phyloP scores from a whole-genome alignment of 2,888 invertebrate genomes.

The Torymus tubicola region DNA sequence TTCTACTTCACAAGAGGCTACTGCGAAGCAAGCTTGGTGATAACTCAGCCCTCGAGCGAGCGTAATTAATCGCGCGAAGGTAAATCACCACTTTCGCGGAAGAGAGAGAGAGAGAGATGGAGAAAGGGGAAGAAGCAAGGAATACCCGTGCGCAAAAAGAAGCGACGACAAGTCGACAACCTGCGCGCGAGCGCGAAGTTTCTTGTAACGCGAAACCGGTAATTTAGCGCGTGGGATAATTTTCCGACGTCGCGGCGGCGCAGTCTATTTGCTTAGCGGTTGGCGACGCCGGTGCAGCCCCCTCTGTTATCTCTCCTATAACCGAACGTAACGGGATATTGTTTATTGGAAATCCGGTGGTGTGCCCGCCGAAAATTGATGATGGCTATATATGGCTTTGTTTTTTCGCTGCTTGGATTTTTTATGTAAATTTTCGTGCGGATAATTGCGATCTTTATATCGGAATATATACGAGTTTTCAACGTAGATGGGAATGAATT shows the following conservation, averaged over 20 bases:
- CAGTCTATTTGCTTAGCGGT: conserved; percentile 33
- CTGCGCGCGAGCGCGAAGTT: conserved; percentile 40
- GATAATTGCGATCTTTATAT: no score
- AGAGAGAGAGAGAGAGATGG: conserved; percentile 6
- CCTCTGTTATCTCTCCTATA: conserved; percentile 2
- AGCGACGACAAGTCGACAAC: conserved; percentile 56
- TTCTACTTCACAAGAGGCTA: conserved; percentile 22
- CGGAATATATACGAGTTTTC: no score
- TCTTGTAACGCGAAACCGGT: conserved; percentile 59
- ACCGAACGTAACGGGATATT: conserved; percentile 45
- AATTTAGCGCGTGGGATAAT: conserved; percentile 63
- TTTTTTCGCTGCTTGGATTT: not conserved
- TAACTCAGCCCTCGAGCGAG: conserved; percentile 61
- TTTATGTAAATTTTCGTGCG: no score
- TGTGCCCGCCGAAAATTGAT: conserved; percentile 6
- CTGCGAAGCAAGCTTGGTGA: conserved; percentile 53
- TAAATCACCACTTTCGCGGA: conserved; percentile 61
- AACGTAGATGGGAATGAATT: no score
- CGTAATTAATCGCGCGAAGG: conserved; percentile 63
- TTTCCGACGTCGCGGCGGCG: conserved; percentile 33
- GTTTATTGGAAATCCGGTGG: conserved; percentile 37
- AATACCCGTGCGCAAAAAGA: conserved; percentile 58
- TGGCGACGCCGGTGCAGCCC: no score
- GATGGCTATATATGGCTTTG: conserved; percentile 13
- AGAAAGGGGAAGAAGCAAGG: conserved; percentile 35